These are phyloP conservation scores for Turritopsis rubra DNA, from an alignment of 30 jellyfish, hydroid and myxozoan species.

Conservation along the genomic window DNA sequence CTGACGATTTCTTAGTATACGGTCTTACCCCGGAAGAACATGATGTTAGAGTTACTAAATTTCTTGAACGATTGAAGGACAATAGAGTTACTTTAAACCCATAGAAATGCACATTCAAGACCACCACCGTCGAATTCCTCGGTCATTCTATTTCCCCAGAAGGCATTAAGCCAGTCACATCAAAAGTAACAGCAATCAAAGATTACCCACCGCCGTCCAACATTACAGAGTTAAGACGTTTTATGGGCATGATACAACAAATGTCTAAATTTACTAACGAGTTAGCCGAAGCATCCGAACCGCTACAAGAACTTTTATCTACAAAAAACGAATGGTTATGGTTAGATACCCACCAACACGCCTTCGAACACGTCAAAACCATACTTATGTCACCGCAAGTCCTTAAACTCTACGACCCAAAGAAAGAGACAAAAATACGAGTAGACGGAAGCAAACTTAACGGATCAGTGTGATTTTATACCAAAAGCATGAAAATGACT, in stretches of 20 bases:
- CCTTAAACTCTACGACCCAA: not conserved
- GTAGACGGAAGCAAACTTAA: not conserved
- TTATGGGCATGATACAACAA: not conserved
- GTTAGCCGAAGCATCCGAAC: not conserved
- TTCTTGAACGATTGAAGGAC: not conserved
- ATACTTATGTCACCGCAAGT: not conserved
- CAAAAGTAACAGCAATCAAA: not conserved
- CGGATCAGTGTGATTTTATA: slow-evolving; percentile 8
- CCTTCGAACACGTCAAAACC: not conserved
- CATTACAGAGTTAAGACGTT: not conserved
- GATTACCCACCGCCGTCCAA: not conserved
- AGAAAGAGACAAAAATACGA: not conserved
- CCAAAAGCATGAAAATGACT: not conserved
- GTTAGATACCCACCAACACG: not conserved
- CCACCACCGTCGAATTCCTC: too few species aligned
- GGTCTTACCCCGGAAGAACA: not conserved
- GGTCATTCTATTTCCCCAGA: not conserved
- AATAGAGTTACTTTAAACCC: not conserved
- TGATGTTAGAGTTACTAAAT: not conserved
- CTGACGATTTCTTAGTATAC: not conserved
- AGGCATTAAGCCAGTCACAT: not conserved
- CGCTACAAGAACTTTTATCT: not conserved
- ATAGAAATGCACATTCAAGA: not conserved
- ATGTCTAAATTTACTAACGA: not conserved
- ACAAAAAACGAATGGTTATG: not conserved